Evolutionary conservation across 2,797 vertebrate genomes (phyloP).

Genomic region (Xenopus petersii): DNA sequence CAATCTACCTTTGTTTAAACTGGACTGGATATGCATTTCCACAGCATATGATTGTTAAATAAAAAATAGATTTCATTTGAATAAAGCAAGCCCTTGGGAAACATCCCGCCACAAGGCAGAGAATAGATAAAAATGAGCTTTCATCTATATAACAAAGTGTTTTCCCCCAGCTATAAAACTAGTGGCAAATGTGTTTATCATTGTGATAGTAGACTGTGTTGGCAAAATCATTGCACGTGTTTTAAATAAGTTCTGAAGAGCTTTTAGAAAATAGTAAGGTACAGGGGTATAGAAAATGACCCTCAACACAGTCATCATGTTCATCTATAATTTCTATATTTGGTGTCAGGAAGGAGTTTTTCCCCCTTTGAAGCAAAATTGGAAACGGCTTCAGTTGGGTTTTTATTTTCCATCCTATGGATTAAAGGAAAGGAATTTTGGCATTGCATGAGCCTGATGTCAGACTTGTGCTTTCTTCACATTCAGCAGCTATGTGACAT

Average conservation of each 20-base stretch:
- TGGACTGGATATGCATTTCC: no score
- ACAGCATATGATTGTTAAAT: no score
- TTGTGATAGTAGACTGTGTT: not conserved
- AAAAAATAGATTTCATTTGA: no score
- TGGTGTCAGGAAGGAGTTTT: not conserved
- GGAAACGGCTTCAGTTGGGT: not conserved
- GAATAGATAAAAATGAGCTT: no score
- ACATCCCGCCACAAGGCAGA: no score
- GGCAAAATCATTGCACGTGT: not conserved
- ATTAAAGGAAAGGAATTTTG: not conserved
- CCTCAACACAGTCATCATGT: no score
- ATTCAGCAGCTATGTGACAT: not conserved
- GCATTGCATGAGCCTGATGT: not conserved
- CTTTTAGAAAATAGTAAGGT: not conserved
- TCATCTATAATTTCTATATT: not conserved
- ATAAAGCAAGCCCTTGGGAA: no score
- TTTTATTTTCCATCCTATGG: not conserved
- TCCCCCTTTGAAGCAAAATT: not conserved
- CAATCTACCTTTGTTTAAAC: no score
- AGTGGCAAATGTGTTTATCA: not conserved
- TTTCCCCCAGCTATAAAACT: not conserved
- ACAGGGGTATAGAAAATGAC: not conserved
- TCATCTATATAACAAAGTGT: no score
- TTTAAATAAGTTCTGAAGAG: not conserved
- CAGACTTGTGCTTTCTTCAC: constrained; percentile 1